Evolutionary conservation across 2,797 vertebrate species (phyloP), one percentile per base, ranked within the genome.

Genomic region (Hephaestus fuliginosus): DNA sequence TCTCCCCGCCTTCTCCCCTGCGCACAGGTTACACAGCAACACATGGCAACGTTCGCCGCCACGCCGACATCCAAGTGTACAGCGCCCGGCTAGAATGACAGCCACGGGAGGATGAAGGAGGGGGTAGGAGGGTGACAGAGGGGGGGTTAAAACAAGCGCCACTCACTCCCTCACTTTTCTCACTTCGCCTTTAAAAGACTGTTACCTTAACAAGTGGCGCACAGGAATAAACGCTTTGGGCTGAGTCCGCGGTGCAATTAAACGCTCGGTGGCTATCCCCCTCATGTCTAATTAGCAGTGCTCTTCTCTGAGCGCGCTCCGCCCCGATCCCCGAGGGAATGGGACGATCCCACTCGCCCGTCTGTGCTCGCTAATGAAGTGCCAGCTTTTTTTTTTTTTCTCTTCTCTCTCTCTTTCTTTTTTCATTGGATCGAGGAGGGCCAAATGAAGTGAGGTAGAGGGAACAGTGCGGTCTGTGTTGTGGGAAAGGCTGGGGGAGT

Each of bases 111-210:
- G 66, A 81, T 64, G 80, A 67, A 39, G 63, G 76, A 33, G 55
- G 14, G 33, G 33, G 17, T 13, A 5, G 33, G 67, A 53, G 78
- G 76, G 61, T 43, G 61, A 44, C 14, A 5, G 30, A 33, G 18
- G 48, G 58, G 80, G 76, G 83, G 77, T 73, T 84, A 76, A 83
- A 89, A 90, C 89, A 90, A 91, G 90, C 83, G 52, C 86, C 87
- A 89, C 88, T 92, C 89, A 75, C 93, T 92, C 90, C 83, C 83
- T 91, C 90, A 91, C 88, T 94, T 90, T 91, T 89, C 91, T 92
- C 93, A 90, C 91, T 93, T 91, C 81, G 95, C 94, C 91, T 95
- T 96, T 94, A 96, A 96, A 96, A 96, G 96, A 96, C 95, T 94
- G 93, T 92, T 94, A 95, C 93, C 91, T 96, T 92, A 93, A 91